phyloP scores from a whole-genome alignment of 1,140 invertebrate species.

The Cotesia vestalis region DNA sequence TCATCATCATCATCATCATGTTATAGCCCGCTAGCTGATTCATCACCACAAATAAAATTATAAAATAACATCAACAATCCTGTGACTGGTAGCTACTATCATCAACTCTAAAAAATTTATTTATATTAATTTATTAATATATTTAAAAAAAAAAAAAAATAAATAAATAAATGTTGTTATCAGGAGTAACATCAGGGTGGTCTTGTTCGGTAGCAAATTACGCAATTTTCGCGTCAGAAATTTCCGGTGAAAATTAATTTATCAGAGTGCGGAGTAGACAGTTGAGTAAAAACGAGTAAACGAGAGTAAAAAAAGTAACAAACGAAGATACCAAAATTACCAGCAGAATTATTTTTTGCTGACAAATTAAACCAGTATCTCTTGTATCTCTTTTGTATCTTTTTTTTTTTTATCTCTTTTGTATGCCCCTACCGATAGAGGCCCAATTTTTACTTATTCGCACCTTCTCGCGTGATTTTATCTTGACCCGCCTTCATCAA shows the following conservation, averaged over 20 bases:
- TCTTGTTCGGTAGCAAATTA: constrained; percentile 38
- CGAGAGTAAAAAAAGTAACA: too few species aligned
- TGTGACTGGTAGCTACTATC: background rate
- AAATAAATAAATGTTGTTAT: background rate
- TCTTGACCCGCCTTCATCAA: constrained; percentile 43
- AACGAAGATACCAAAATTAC: background rate
- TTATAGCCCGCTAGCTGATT: too few species aligned
- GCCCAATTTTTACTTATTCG: constrained; percentile 4
- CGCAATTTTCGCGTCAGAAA: constrained; percentile 57
- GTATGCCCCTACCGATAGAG: constrained; percentile 4
- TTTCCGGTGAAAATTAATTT: constrained; percentile 62
- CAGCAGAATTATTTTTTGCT: background rate
- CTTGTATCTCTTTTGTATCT: too few species aligned
- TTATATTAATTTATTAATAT: too few species aligned
- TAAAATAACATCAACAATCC: background rate
- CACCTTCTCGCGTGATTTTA: constrained; percentile 26
- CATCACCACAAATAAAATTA: background rate
- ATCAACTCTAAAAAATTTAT: background rate
- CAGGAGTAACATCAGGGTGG: background rate
- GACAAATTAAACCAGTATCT: background rate
- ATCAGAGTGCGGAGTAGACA: constrained; percentile 40
- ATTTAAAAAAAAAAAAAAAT: too few species aligned
- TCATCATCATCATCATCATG: too few species aligned
- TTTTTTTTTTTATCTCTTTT: too few species aligned
- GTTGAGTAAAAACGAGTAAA: too few species aligned